Evolutionary conservation across 2,113 vertebrate genomes (phyloP).

Genomic region (Sorex fumeus): DNA sequence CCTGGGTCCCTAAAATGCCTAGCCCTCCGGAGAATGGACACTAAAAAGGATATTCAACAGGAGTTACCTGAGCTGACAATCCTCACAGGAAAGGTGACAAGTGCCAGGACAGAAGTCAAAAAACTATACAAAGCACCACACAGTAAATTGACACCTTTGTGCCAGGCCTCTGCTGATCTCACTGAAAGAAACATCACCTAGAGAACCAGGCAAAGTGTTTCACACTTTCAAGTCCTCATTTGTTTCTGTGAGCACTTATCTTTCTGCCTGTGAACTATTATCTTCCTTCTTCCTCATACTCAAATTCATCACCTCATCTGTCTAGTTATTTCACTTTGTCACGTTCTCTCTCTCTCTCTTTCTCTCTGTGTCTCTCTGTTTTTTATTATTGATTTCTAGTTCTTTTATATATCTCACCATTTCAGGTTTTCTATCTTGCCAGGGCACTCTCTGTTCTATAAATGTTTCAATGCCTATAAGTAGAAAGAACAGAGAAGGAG

Average conservation of each 20-base stretch:
- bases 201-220: background rate
- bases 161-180: slow-evolving; percentile 5
- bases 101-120: slow-evolving; percentile 45
- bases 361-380: background rate
- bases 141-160: slow-evolving; percentile 1
- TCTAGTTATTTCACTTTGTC: background rate
- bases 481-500: background rate
- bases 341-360: slow-evolving; percentile 4
- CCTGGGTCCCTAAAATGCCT: background rate
- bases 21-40: slow-evolving; percentile 19
- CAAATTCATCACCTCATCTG: background rate
- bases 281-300: background rate
- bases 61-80: slow-evolving; percentile 54
- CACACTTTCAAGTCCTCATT: background rate
- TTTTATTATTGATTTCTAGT: background rate
- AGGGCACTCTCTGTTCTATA: background rate
- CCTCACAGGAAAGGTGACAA: slow-evolving; percentile 42
- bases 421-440: slow-evolving; percentile 34
- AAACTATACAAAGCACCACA: background rate
- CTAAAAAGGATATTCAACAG: slow-evolving; percentile 57
- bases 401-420: background rate
- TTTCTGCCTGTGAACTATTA: slow-evolving; percentile 57
- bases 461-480: slow-evolving; percentile 21
- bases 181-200: slow-evolving; percentile 1
- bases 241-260: slow-evolving; percentile 59